Conservation (phyloP, 2,888 invertebrate genomes). For the Oligia strigilis region DNA sequence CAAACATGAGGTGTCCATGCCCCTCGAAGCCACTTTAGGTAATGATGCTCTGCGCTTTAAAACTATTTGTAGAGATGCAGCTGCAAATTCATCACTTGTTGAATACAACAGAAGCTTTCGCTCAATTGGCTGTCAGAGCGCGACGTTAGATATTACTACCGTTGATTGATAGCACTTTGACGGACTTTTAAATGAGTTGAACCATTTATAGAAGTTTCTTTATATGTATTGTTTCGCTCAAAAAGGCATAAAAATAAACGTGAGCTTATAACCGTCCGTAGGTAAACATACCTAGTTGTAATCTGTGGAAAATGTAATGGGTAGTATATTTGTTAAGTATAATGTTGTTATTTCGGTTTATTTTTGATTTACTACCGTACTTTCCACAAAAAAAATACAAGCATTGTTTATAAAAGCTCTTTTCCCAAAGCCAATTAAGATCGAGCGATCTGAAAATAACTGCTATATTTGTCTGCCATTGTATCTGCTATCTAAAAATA, state of each 20-base stretch:
- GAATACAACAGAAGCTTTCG: constrained; percentile 41
- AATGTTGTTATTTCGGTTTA: not conserved
- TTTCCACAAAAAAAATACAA: not conserved
- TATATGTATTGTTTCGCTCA: not conserved
- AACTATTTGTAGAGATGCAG: constrained; percentile 42
- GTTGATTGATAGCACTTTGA: not conserved
- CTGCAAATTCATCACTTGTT: constrained; percentile 45
- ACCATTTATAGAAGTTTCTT: not conserved
- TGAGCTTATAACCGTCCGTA: not conserved
- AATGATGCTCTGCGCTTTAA: constrained; percentile 49
- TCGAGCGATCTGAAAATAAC: constrained; percentile 35
- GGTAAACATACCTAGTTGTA: not conserved
- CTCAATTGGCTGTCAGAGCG: constrained; percentile 4
- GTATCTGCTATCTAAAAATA: constrained; percentile 58
- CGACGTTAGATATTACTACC: not conserved
- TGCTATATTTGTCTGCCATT: constrained; percentile 28
- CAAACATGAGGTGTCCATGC: constrained; percentile 49
- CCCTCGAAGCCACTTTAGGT: constrained; percentile 44
- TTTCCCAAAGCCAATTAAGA: constrained; percentile 22
- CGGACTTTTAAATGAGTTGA: not conserved
- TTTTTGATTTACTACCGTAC: not conserved
- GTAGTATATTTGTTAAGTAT: not conserved
- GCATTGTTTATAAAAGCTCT: constrained; percentile 5
- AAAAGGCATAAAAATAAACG: not conserved
- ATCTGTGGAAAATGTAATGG: not conserved